A percentile compares a stretch with the other conserved stretches of the same genome.
Conservation (phyloP, 37 sponge, comb jelly and placozoan species). For the Theonella swinhoei region DNA sequence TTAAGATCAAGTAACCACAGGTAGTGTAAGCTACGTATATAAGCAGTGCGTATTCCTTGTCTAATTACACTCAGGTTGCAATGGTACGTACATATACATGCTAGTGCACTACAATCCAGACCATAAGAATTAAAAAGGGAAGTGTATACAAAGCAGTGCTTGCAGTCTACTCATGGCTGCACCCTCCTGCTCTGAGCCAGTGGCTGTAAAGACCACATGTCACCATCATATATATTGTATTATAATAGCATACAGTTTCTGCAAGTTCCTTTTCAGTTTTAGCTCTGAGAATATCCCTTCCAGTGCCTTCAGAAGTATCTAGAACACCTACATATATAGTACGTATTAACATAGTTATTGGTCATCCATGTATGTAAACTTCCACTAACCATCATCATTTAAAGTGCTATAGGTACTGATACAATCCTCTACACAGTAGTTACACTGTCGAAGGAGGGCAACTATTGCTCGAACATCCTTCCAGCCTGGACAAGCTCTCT, state of each 20-base stretch:
- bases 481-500: conserved; percentile 73
- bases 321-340: conserved; percentile 21
- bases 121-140: too few species aligned
- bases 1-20: too few species aligned
- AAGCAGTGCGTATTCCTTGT: too few species aligned
- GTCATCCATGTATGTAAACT: background rate
- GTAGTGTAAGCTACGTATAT: too few species aligned
- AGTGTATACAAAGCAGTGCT: too few species aligned
- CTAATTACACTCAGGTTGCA: too few species aligned
- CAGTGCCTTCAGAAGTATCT: conserved; percentile 34
- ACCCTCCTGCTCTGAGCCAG: too few species aligned
- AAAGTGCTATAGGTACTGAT: conserved; percentile 47
- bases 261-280: conserved; percentile 40
- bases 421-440: conserved; percentile 74
- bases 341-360: background rate
- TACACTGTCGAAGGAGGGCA: conserved; percentile 61
- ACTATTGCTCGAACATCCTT: conserved; percentile 71
- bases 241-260: conserved; percentile 49
- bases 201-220: too few species aligned
- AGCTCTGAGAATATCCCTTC: conserved; percentile 18
- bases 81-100: too few species aligned
- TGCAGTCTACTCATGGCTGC: too few species aligned
- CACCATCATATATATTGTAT: background rate
- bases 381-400: conserved; percentile 68
- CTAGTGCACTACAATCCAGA: too few species aligned